Conservation (phyloP, 2,888 invertebrate species). For the Hydriomena furcata region DNA sequence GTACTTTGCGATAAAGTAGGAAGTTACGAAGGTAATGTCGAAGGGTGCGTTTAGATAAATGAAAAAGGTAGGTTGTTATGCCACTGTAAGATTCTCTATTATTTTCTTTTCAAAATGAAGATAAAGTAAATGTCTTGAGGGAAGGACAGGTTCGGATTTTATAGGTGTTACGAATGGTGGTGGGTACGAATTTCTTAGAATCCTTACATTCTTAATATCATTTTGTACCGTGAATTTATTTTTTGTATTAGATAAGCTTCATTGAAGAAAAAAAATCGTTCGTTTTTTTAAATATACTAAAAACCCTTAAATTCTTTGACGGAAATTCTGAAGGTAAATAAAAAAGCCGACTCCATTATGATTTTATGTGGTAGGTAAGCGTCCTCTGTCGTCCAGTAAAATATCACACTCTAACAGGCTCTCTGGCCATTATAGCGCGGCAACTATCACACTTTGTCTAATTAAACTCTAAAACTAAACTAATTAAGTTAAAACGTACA, state of each 20-base stretch:
- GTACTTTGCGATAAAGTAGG: constrained; percentile 16
- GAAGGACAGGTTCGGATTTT: too few relatives aligned
- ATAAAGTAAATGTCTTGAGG: constrained; percentile 6
- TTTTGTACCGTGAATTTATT: too few relatives aligned
- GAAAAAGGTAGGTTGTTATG: constrained; percentile 10
- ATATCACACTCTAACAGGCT: constrained; percentile 2
- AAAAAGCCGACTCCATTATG: too few relatives aligned
- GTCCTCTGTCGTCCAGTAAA: constrained; percentile 1
- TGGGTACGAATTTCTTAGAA: background rate
- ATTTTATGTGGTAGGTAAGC: too few relatives aligned
- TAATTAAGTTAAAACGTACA: constrained; percentile 42
- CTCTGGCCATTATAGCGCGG: background rate
- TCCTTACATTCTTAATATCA: too few relatives aligned
- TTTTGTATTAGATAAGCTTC: too few relatives aligned
- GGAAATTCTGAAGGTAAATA: too few relatives aligned
- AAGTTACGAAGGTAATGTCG: constrained; percentile 16
- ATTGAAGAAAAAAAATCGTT: too few relatives aligned
- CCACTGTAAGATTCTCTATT: constrained; percentile 4
- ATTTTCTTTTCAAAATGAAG: constrained; percentile 8
- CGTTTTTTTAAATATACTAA: too few relatives aligned
- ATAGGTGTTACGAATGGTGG: too few relatives aligned
- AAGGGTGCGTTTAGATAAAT: constrained; percentile 14
- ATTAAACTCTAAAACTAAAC: constrained; percentile 7
- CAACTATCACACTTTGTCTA: constrained; percentile 8
- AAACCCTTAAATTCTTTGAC: too few relatives aligned